Evolutionary conservation across 2,888 invertebrate genomes (phyloP).

Genomic region (Philereme vetulata): DNA sequence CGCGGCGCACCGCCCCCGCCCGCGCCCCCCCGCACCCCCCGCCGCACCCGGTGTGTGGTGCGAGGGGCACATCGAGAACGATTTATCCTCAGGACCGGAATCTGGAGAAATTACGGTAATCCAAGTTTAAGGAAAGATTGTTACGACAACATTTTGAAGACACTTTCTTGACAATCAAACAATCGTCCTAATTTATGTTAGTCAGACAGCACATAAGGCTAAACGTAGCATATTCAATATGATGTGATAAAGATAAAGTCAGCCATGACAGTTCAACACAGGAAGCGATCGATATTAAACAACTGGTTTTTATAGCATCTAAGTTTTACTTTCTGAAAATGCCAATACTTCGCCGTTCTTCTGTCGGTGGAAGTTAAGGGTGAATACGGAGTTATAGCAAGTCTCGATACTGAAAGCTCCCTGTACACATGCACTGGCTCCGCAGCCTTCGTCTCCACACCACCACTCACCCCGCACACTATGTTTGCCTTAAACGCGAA

Average conservation of each 20-base stretch:
- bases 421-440: conserved; percentile 69
- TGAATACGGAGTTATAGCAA: conserved; percentile 24
- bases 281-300: no score
- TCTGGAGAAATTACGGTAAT: conserved; percentile 7
- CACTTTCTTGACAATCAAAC: no score
- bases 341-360: conserved; percentile 10
- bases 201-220: no score
- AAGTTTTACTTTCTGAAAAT: neutral
- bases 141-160: neutral
- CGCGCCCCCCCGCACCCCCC: conserved; percentile 57
- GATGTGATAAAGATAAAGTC: no score
- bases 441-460: conserved; percentile 78
- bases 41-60: conserved; percentile 44
- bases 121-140: conserved; percentile 9
- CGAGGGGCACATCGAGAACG: conserved; percentile 29
- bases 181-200: no score
- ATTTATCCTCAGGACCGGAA: conserved; percentile 26
- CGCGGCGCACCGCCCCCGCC: conserved; percentile 70
- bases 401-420: conserved; percentile 27
- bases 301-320: no score
- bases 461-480: conserved; percentile 80
- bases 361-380: neutral
- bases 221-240: no score
- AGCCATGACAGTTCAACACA: no score
- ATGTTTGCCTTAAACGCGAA: conserved; percentile 83